Percentiles rank a stretch among this genome's conserved stretches.
phyloP scores from a whole-genome alignment of 2,888 invertebrate species.

The Leptinotarsa juncta region DNA sequence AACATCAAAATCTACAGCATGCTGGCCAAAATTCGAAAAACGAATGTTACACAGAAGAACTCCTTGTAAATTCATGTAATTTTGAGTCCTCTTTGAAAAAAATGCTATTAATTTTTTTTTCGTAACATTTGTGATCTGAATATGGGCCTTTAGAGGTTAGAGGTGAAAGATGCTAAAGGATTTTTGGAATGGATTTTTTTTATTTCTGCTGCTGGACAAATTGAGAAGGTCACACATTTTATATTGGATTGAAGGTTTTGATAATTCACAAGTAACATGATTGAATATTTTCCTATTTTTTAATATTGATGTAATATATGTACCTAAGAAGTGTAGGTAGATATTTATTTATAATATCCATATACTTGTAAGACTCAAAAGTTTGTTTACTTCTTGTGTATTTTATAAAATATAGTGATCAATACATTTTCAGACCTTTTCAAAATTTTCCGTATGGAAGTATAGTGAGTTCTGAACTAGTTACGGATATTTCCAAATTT shows the following conservation, averaged over 20 bases:
- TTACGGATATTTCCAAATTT: no score
- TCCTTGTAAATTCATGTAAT: conserved; percentile 16
- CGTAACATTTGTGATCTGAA: conserved; percentile 67
- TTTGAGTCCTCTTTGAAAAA: background rate
- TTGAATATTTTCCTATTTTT: no score
- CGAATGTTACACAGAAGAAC: conserved; percentile 61
- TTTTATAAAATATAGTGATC: no score
- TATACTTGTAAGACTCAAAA: no score
- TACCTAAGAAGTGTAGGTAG: no score
- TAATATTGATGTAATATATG: no score
- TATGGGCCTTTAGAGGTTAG: conserved; percentile 63
- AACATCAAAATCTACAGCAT: conserved; percentile 56
- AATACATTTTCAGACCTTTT: no score
- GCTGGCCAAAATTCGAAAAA: conserved; percentile 64
- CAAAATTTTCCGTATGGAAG: no score
- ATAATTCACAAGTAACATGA: no score
- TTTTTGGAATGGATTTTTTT: background rate
- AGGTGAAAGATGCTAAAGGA: background rate
- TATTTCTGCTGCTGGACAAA: background rate
- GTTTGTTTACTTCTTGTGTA: no score
- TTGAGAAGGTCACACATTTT: background rate
- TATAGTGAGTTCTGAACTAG: no score
- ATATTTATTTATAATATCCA: no score
- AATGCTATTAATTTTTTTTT: conserved; percentile 38
- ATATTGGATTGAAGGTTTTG: background rate